These are phyloP conservation scores for Sparus aurata DNA, from an alignment of 2,797 vertebrate genomes.

Conservation along the genomic window DNA sequence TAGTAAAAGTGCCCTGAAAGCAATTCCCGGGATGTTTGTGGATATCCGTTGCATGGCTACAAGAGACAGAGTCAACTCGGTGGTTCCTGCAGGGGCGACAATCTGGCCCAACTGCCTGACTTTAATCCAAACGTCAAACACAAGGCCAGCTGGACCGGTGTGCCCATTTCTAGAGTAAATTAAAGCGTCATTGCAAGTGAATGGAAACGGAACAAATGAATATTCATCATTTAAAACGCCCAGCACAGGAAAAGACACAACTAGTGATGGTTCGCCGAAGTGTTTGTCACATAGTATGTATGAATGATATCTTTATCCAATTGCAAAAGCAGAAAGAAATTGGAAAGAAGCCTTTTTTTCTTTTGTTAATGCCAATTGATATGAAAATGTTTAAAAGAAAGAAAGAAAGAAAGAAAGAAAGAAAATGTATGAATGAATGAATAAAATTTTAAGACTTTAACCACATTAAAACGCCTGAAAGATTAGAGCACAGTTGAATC, in stretches of 20 bases:
- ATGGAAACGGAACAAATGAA: constrained; percentile 15
- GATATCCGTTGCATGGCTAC: constrained; percentile 61
- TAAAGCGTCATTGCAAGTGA: constrained; percentile 21
- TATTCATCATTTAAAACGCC: constrained; percentile 6
- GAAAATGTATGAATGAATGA: too few relatives aligned
- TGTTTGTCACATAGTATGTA: not conserved
- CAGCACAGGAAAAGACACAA: not conserved
- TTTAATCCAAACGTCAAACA: constrained; percentile 66
- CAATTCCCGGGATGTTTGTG: constrained; percentile 61
- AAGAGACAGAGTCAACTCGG: constrained; percentile 36
- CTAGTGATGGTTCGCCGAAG: not conserved
- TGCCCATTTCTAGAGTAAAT: constrained; percentile 35
- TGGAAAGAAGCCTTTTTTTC: not conserved
- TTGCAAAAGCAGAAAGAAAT: not conserved
- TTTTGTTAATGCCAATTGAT: not conserved
- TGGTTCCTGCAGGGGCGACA: constrained; percentile 42
- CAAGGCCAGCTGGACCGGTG: constrained; percentile 53
- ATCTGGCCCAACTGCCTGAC: constrained; percentile 18
- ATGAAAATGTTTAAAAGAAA: not conserved
- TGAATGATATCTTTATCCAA: not conserved
- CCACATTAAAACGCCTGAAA: too few relatives aligned
- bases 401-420: not conserved
- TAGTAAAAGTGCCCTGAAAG: constrained; percentile 55
- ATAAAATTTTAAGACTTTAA: too few relatives aligned
- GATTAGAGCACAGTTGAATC: too few relatives aligned